Percentiles rank a stretch among this genome's conserved stretches.
These are phyloP conservation scores for Pollenia angustigena DNA, from an alignment of 2,888 invertebrate species.

Conservation along the genomic window DNA sequence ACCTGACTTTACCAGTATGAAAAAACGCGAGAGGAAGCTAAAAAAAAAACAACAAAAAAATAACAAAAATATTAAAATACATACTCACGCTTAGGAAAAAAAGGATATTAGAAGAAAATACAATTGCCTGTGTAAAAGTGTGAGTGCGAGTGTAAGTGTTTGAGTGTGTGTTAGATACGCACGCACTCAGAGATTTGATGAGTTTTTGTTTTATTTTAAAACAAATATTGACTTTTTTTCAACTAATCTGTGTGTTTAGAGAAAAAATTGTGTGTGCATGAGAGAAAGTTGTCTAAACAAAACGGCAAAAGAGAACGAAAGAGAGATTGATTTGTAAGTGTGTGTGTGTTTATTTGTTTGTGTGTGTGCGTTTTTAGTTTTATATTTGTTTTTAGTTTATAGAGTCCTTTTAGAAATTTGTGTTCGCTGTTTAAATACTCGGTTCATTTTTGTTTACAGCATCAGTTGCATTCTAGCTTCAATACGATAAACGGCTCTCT, in stretches of 20 bases:
- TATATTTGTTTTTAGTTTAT: slow-evolving; percentile 13
- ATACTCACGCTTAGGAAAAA: slow-evolving; percentile 1
- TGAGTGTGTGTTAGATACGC: background rate
- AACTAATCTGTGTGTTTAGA: slow-evolving; percentile 61
- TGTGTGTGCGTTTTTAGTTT: background rate
- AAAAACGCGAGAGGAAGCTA: slow-evolving; percentile 42
- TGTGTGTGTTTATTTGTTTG: background rate
- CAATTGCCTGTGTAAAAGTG: slow-evolving; percentile 40
- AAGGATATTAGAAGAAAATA: slow-evolving; percentile 14
- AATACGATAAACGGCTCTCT: slow-evolving; percentile 37
- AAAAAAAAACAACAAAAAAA: background rate
- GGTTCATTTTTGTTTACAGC: slow-evolving; percentile 63
- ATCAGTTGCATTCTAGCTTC: slow-evolving; percentile 66
- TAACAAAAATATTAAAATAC: slow-evolving; percentile 15
- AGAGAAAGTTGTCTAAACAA: background rate
- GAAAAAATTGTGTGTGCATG: slow-evolving; percentile 34
- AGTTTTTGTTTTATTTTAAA: slow-evolving; percentile 4
- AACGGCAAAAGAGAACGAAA: background rate
- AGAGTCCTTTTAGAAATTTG: slow-evolving; percentile 27
- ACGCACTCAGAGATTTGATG: slow-evolving; percentile 12
- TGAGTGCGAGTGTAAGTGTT: background rate
- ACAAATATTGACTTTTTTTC: slow-evolving; percentile 67
- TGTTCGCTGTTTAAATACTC: slow-evolving; percentile 59
- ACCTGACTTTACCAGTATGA: slow-evolving; percentile 42
- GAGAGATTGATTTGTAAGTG: background rate